Conservation (phyloP, 2,797 vertebrate genomes). For the Garrulus glandarius region DNA sequence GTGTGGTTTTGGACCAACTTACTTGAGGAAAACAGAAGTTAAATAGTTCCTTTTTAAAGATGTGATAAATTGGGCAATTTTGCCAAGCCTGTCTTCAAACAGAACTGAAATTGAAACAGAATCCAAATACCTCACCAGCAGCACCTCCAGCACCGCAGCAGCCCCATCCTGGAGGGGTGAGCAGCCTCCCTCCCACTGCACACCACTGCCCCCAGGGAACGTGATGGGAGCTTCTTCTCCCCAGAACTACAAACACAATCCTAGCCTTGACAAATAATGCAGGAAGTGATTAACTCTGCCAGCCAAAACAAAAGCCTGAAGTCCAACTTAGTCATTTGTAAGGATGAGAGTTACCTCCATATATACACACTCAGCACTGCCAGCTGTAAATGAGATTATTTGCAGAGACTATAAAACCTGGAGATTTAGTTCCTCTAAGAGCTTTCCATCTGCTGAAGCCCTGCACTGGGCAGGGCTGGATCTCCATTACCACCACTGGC, state of each 20-base stretch:
- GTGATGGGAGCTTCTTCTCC: neutral
- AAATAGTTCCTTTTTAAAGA: conserved; percentile 55
- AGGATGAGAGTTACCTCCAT: neutral
- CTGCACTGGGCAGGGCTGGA: neutral
- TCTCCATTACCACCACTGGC: fast-evolving
- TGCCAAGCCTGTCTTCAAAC: conserved; percentile 43
- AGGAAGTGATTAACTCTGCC: neutral
- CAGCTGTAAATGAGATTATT: conserved; percentile 20
- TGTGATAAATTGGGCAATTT: conserved; percentile 36
- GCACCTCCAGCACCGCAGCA: neutral
- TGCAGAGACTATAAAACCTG: neutral
- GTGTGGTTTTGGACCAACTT: conserved; percentile 43
- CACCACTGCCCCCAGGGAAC: neutral
- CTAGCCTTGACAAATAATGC: neutral
- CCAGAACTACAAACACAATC: neutral
- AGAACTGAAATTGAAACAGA: conserved; percentile 42
- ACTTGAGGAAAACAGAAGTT: conserved; percentile 50
- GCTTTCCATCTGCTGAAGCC: neutral
- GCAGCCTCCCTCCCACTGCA: neutral
- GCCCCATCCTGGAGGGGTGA: fast-evolving
- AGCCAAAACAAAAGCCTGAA: conserved; percentile 47
- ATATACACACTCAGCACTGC: neutral
- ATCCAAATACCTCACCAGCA: neutral
- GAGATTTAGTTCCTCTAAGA: neutral
- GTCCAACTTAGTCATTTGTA: conserved; percentile 39